Evolutionary conservation across 1,140 invertebrate genomes (phyloP), one percentile per base, ranked within the genome.

Genomic region (Prorops nasuta): DNA sequence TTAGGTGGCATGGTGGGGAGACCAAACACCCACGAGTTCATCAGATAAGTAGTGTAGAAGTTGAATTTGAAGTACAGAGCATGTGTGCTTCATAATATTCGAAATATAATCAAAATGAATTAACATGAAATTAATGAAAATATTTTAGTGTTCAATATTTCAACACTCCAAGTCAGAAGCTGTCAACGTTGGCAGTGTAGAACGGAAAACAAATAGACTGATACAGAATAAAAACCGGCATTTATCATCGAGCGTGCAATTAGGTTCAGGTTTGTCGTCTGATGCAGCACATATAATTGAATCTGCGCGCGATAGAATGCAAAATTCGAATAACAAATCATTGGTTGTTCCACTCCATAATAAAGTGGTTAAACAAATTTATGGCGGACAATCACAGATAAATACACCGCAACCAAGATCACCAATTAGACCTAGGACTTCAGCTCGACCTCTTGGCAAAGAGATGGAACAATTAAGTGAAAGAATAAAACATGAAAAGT

Each of bases 401-500:
- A 50, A 24, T 44, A 37, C 38, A 8, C 14, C 44, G 14, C 20
- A 47, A 12, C 18, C 45, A 35, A 54, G 51, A 14, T 40, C 42
- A 38, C 43, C 54, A 45, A 54, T 60, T 44, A 48, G 41, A 35
- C 45, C 24, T 3, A 64, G 63, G 53, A 50, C 35, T 24, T 16
- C 42, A 36, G 40, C n/a, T n/a, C 44, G 16, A n/a, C 15, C 28
- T 6, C 21, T 37, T 58, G 58, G n/a, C 51, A 56, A 21, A 2
- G 69, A 67, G 18, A 65, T 73, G 60, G 63, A 66, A 8, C 57
- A 63, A 21, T 45, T 72, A 6, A 69, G 62, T 40, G 69, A 72
- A 18, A 50, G 67, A 38, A 74, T 72, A 34, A 67, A 63, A 34
- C 63, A 66, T 32, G 62, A 62, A 0, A 71, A 57, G 54, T 21